Conservation (phyloP, 2,113 vertebrate species). For the Pedionomus torquatus region DNA sequence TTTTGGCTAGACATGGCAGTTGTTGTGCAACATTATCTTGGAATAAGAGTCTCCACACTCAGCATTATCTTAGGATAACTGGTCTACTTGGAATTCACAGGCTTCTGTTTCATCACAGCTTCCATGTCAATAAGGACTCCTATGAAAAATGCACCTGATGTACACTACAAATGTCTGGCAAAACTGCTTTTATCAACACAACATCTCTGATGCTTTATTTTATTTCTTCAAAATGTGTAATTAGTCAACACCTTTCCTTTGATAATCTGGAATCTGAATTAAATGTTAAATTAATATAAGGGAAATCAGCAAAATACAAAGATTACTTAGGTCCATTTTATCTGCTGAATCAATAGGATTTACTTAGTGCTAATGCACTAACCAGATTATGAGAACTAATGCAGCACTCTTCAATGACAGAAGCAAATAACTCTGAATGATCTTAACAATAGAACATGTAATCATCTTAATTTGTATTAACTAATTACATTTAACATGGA, state of each 20-base stretch:
- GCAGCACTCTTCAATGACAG: slow-evolving; percentile 76
- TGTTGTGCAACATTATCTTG: slow-evolving; percentile 5
- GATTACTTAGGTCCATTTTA: slow-evolving; percentile 68
- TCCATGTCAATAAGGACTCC: not conserved
- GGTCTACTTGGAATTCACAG: not conserved
- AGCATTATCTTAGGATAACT: not conserved
- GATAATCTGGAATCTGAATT: slow-evolving; percentile 41
- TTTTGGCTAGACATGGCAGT: not conserved
- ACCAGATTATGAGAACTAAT: slow-evolving; percentile 78
- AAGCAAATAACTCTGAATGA: slow-evolving; percentile 73
- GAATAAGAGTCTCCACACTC: not conserved
- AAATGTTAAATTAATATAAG: slow-evolving; percentile 57
- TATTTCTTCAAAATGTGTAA: slow-evolving; percentile 29
- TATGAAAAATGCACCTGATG: not conserved
- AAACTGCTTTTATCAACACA: not conserved
- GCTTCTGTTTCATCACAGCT: not conserved
- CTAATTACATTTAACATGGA: slow-evolving; percentile 78
- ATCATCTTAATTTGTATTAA: slow-evolving; percentile 76
- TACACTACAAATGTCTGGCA: not conserved
- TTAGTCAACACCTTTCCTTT: slow-evolving; percentile 52
- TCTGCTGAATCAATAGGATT: slow-evolving; percentile 79
- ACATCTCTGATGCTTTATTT: not conserved
- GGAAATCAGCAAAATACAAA: slow-evolving; percentile 64
- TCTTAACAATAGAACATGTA: slow-evolving; percentile 77
- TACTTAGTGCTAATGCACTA: slow-evolving; percentile 81